Percentiles rank a stretch among this genome's conserved stretches.
These are phyloP conservation scores for Brachyistius frenatus DNA, from an alignment of 2,113 vertebrate genomes.

Conservation along the genomic window DNA sequence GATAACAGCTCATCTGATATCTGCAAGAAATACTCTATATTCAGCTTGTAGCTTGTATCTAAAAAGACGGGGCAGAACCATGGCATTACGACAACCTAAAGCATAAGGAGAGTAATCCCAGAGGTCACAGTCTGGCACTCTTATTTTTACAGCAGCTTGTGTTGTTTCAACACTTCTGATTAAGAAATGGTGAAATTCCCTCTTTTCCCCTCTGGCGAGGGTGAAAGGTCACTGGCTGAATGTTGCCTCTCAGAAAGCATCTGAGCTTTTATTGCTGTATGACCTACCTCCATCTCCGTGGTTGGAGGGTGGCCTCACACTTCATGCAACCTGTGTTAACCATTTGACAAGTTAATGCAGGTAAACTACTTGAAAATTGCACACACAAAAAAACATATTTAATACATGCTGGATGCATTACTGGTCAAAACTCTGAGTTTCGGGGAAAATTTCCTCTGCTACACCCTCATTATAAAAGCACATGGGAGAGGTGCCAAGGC, in stretches of 20 bases:
- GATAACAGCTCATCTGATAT: background rate
- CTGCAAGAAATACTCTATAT: background rate
- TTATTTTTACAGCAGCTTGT: conserved; percentile 8
- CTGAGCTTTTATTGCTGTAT: background rate
- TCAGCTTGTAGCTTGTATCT: background rate
- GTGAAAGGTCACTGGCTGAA: conserved; percentile 20
- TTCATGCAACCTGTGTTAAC: background rate
- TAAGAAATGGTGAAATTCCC: background rate
- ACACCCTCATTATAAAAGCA: background rate
- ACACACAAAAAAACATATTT: no score
- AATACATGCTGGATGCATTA: background rate
- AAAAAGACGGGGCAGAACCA: background rate
- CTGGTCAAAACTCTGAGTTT: background rate
- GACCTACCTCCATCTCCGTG: background rate
- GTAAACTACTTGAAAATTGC: no score
- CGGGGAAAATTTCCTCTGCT: background rate
- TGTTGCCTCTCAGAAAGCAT: conserved; percentile 10
- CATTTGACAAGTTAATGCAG: background rate
- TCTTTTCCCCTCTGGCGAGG: conserved; percentile 4
- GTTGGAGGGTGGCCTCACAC: background rate
- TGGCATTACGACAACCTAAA: background rate
- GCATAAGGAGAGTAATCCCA: background rate
- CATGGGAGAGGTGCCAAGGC: background rate
- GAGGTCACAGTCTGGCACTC: background rate
- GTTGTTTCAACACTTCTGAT: conserved; percentile 24